Percentiles rank a stretch among this genome's conserved stretches.
phyloP scores from a whole-genome alignment of 2,797 vertebrate genomes.

The Aldrovandia affinis region DNA sequence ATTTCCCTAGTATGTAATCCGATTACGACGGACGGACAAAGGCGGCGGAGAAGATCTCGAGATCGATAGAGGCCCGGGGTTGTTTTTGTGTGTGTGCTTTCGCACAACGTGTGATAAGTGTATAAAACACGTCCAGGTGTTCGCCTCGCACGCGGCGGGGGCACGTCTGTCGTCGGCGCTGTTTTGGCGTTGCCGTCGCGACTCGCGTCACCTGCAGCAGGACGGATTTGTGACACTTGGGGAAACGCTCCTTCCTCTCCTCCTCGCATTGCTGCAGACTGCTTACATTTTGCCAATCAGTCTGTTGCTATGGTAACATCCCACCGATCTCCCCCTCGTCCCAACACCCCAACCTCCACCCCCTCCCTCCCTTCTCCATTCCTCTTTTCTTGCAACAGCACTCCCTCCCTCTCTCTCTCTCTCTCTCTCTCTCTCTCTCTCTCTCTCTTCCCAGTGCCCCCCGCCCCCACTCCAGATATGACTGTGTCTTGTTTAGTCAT shows the following conservation, averaged over 20 bases:
- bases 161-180: slow-evolving; percentile 31
- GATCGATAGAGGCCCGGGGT: slow-evolving; percentile 56
- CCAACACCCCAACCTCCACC: slow-evolving; percentile 1
- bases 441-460: slow-evolving; percentile 6
- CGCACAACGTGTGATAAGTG: slow-evolving; percentile 62
- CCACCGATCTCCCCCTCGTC: slow-evolving; percentile 77
- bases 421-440: slow-evolving; percentile 1
- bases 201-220: slow-evolving; percentile 92
- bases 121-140: slow-evolving; percentile 54
- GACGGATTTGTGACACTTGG: slow-evolving; percentile 98
- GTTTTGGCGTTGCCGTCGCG: slow-evolving; percentile 86
- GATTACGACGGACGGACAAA: slow-evolving; percentile 90
- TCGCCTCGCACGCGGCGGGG: slow-evolving; percentile 49
- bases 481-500: slow-evolving; percentile 83
- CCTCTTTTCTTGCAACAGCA: slow-evolving; percentile 41
- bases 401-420: slow-evolving; percentile 33
- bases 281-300: slow-evolving; percentile 99
- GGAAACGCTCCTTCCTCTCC: slow-evolving; percentile 90
- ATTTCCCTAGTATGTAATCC: slow-evolving; percentile 94
- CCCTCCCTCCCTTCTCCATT: slow-evolving; percentile 60
- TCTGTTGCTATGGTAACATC: slow-evolving; percentile 93
- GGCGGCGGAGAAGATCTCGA: slow-evolving; percentile 60
- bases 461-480: slow-evolving; percentile 32
- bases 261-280: slow-evolving; percentile 89
- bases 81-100: slow-evolving; percentile 1